These are phyloP conservation scores for Pachyuromys duprasi DNA, from an alignment of 2,797 vertebrate genomes.

Conservation along the genomic window DNA sequence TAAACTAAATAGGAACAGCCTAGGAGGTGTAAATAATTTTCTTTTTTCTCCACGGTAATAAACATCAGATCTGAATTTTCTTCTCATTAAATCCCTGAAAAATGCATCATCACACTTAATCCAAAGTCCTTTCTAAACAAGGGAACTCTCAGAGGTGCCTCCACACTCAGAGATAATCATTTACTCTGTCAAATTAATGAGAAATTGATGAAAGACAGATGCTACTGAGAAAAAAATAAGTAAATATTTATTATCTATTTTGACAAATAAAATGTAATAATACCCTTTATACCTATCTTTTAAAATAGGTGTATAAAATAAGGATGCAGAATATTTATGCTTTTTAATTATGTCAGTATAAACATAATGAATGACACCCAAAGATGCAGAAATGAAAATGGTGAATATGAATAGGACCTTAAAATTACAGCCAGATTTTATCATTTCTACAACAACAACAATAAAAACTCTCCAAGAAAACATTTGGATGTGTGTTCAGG, in stretches of 20 bases:
- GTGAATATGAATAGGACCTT: neutral
- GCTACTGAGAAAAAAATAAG: constrained; percentile 39
- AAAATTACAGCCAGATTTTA: neutral
- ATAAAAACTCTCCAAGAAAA: neutral
- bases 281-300: neutral
- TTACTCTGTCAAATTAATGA: constrained; percentile 72
- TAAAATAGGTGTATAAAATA: constrained; percentile 28
- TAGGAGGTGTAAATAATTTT: constrained; percentile 34
- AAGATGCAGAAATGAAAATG: neutral
- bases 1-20: constrained; percentile 26
- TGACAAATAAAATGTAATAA: constrained; percentile 54
- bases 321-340: constrained; percentile 16
- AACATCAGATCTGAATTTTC: constrained; percentile 43
- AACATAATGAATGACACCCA: neutral
- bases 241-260: constrained; percentile 66
- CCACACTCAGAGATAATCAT: constrained; percentile 67
- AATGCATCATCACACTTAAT: constrained; percentile 42
- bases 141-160: constrained; percentile 58
- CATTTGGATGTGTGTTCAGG: neutral
- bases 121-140: constrained; percentile 65
- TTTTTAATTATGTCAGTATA: constrained; percentile 41
- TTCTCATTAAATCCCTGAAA: constrained; percentile 66
- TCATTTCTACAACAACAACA: neutral
- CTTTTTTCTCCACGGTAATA: constrained; percentile 57
- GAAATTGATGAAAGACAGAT: constrained; percentile 68